Percentiles rank a stretch among this genome's conserved stretches.
phyloP scores from a whole-genome alignment of 2,797 vertebrate species.

The Nannoperca australis region DNA sequence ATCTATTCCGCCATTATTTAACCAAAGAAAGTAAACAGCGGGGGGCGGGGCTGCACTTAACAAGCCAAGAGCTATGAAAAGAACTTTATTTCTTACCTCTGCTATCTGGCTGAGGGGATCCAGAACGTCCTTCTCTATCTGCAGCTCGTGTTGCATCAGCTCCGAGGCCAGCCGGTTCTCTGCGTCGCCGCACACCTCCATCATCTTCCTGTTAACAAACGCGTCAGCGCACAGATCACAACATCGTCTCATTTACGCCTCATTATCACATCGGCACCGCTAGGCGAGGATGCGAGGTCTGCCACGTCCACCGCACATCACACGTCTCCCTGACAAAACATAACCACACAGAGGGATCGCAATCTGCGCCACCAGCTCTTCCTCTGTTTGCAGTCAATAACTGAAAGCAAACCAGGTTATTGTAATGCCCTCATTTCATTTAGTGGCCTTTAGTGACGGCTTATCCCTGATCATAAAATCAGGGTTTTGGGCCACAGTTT shows the following conservation, averaged over 20 bases:
- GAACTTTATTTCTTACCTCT: slow-evolving; percentile 85
- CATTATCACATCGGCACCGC: background rate
- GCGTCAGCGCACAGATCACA: slow-evolving; percentile 5
- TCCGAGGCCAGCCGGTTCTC: slow-evolving; percentile 95
- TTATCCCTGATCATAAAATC: slow-evolving; percentile 11
- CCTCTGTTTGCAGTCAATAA: slow-evolving; percentile 24
- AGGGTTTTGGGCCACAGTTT: background rate
- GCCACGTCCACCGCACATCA: slow-evolving; percentile 10
- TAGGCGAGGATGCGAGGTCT: background rate
- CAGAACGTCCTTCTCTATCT: slow-evolving; percentile 94
- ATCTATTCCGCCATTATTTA: slow-evolving; percentile 1
- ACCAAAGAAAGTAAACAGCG: slow-evolving; percentile 13
- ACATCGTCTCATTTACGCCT: background rate
- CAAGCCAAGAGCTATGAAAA: background rate
- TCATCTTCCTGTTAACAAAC: slow-evolving; percentile 90
- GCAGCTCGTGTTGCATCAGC: slow-evolving; percentile 93
- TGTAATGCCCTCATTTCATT: slow-evolving; percentile 30
- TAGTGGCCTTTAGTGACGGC: slow-evolving; percentile 11
- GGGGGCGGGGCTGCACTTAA: background rate
- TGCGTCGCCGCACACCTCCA: slow-evolving; percentile 95
- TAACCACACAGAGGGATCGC: slow-evolving; percentile 11
- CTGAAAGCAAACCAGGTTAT: slow-evolving; percentile 49
- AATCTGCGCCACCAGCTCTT: slow-evolving; percentile 17
- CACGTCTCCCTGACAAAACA: slow-evolving; percentile 8
- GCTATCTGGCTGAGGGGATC: slow-evolving; percentile 93